phyloP scores from a whole-genome alignment of 2,797 vertebrate genomes.

The Hipposideros larvatus region DNA sequence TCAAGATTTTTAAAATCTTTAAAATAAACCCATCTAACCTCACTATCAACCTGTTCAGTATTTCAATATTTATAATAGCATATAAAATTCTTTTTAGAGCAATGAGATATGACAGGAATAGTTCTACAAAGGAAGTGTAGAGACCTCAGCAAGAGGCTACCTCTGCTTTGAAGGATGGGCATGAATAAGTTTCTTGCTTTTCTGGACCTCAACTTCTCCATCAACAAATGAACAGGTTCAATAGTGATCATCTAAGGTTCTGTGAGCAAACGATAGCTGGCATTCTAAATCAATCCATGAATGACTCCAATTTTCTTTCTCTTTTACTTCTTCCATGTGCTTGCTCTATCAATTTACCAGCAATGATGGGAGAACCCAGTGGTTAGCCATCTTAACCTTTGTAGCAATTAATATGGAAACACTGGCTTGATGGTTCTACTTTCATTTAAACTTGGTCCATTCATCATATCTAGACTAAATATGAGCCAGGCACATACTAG shows the following conservation, averaged over 20 bases:
- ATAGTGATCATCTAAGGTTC: background rate
- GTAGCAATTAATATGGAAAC: background rate
- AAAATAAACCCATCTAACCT: conserved; percentile 14
- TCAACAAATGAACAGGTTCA: background rate
- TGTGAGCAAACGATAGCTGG: background rate
- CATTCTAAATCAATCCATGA: background rate
- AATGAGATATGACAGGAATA: background rate
- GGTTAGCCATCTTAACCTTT: background rate
- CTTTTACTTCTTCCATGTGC: background rate
- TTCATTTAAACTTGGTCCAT: background rate
- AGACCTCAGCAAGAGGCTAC: background rate
- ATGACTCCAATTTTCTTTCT: background rate
- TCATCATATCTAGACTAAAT: background rate
- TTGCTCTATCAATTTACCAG: background rate
- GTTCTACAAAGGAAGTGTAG: background rate
- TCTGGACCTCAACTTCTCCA: background rate
- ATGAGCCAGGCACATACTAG: background rate
- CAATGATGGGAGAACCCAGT: background rate
- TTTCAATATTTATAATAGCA: background rate
- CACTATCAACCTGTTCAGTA: background rate
- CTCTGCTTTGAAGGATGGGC: background rate
- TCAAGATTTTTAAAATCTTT: background rate
- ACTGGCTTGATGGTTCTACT: background rate
- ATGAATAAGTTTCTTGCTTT: background rate
- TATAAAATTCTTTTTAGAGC: background rate